These are phyloP conservation scores for Ophioninae sp. DNA, from an alignment of 2,888 invertebrate species.

Conservation along the genomic window DNA sequence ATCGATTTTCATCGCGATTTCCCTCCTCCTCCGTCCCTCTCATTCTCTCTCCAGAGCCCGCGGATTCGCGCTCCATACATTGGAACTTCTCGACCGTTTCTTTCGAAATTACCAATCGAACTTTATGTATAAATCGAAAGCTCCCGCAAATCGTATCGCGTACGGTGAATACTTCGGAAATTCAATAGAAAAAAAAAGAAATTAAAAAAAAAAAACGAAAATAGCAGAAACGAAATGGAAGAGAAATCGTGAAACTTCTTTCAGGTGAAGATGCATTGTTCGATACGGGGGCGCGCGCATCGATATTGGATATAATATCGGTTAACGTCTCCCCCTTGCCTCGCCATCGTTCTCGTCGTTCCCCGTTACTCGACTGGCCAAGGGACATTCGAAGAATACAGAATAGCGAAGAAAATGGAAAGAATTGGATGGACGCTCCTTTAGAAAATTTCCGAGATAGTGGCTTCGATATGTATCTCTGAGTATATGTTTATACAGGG, in stretches of 20 bases:
- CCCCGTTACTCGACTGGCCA: background rate
- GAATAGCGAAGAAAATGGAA: conserved; percentile 33
- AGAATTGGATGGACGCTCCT: conserved; percentile 40
- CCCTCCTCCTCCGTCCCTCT: background rate
- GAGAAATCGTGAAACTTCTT: background rate
- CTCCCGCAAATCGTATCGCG: conserved; percentile 6
- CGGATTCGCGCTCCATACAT: background rate
- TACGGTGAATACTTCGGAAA: background rate
- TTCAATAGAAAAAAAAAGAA: background rate
- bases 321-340: background rate
- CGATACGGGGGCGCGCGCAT: background rate
- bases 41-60: background rate
- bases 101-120: conserved; percentile 45
- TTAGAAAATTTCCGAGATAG: conserved; percentile 15
- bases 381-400: conserved; percentile 13
- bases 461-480: background rate
- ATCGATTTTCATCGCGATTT: conserved; percentile 21
- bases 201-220: too few relatives aligned
- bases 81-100: conserved; percentile 13
- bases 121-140: conserved; percentile 46
- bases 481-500: too few relatives aligned
- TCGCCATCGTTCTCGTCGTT: too few relatives aligned
- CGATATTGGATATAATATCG: conserved; percentile 39
- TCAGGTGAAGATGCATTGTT: conserved; percentile 8
- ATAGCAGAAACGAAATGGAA: too few relatives aligned